Evolutionary conservation across 2,888 invertebrate species (phyloP).

Genomic region (Neoaliturus tenellus): DNA sequence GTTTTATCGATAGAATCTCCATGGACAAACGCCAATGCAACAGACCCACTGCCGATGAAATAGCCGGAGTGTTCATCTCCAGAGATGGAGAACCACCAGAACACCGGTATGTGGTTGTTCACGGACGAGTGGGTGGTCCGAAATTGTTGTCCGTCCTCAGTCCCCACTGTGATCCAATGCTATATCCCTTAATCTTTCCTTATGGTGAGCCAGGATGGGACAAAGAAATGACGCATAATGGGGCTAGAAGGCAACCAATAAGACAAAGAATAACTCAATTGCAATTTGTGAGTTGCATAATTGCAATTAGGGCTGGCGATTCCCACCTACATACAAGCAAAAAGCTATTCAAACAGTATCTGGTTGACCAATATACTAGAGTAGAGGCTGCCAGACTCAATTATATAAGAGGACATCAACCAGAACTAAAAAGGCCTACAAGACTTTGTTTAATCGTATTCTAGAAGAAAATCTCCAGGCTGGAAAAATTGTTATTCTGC

Average conservation of each 20-base stretch:
- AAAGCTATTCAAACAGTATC: constrained; percentile 21
- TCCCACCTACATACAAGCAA: constrained; percentile 39
- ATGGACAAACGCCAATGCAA: constrained; percentile 1
- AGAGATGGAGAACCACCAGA: constrained; percentile 2
- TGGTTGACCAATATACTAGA: constrained; percentile 19
- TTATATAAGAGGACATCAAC: constrained; percentile 1
- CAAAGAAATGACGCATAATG: constrained; percentile 25
- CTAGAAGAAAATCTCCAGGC: background rate
- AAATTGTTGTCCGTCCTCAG: constrained; percentile 54
- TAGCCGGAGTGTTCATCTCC: background rate
- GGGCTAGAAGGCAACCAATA: background rate
- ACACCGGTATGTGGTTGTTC: constrained; percentile 7
- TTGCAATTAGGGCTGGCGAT: constrained; percentile 49
- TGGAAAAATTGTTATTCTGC: constrained; percentile 41
- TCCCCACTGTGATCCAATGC: constrained; percentile 44
- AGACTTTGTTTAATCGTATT: background rate
- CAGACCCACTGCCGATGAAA: background rate
- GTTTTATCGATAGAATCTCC: background rate
- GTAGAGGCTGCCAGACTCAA: background rate
- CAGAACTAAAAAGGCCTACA: constrained; percentile 21
- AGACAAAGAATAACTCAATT: background rate
- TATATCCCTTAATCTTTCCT: constrained; percentile 53
- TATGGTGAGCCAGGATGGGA: constrained; percentile 46
- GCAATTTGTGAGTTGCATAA: constrained; percentile 36
- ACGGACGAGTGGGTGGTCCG: constrained; percentile 18